Percentiles rank a stretch among this genome's conserved stretches.
These are phyloP conservation scores for Harpia harpyja DNA, from an alignment of 2,797 vertebrate species.

Conservation along the genomic window DNA sequence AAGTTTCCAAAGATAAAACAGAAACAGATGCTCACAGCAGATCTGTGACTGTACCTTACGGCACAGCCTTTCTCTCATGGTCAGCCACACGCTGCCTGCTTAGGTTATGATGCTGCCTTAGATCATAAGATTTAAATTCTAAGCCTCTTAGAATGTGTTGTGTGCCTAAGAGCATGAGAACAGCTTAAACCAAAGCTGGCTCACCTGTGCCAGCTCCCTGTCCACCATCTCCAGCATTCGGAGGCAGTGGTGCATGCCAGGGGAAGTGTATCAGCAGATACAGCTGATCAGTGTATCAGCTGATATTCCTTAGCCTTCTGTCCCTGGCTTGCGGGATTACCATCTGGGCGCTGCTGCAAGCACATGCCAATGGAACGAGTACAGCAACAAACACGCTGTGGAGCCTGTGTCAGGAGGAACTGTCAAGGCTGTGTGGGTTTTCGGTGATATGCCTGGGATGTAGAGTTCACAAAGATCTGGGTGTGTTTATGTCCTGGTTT, in stretches of 20 bases:
- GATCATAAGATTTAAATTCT: not conserved
- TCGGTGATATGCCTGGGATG: not conserved
- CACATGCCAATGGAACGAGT: fast-evolving
- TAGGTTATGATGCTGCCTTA: not conserved
- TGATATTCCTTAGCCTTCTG: not conserved
- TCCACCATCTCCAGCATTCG: not conserved
- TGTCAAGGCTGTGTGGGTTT: not conserved
- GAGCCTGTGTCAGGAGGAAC: not conserved
- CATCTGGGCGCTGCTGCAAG: not conserved
- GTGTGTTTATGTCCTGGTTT: not conserved
- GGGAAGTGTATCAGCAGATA: not conserved
- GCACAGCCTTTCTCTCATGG: not conserved
- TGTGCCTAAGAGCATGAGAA: not conserved
- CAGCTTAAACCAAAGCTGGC: not conserved
- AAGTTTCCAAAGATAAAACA: not conserved
- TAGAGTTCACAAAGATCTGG: not conserved
- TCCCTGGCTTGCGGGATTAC: not conserved
- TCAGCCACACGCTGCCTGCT: not conserved
- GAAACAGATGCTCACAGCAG: not conserved
- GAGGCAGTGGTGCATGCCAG: not conserved
- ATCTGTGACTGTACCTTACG: not conserved
- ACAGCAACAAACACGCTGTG: not conserved
- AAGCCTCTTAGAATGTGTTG: not conserved
- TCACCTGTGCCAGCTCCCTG: not conserved
- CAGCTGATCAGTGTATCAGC: not conserved